Percentiles rank a stretch among this genome's conserved stretches.
Evolutionary conservation across 2,797 vertebrate genomes (phyloP).

Genomic region (Leptodactylus fallax): DNA sequence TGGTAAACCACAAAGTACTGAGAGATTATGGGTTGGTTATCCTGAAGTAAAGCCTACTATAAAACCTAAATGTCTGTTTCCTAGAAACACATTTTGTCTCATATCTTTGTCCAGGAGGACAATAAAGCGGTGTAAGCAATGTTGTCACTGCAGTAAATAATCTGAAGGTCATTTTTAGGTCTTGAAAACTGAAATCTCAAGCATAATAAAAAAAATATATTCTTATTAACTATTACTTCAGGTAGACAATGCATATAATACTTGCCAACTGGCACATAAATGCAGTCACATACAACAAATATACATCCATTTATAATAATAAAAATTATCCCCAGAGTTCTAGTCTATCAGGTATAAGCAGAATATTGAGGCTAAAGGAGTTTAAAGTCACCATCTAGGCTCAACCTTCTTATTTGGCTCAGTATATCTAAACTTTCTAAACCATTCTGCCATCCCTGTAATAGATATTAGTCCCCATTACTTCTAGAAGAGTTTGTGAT

Average conservation of each 20-base stretch:
- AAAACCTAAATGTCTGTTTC: slow-evolving; percentile 27
- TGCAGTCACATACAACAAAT: no score
- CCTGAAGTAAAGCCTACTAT: not conserved
- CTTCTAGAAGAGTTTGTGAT: no score
- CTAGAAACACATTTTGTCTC: slow-evolving; percentile 6
- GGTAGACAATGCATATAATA: not conserved
- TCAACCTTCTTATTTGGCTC: no score
- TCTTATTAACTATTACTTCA: no score
- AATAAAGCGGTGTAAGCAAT: not conserved
- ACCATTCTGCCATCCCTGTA: no score
- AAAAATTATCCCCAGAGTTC: not conserved
- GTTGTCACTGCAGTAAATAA: not conserved
- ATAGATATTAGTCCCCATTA: no score
- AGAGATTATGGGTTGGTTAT: slow-evolving; percentile 2
- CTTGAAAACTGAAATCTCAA: not conserved
- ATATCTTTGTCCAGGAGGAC: not conserved
- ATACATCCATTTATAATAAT: not conserved
- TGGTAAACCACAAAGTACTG: slow-evolving; percentile 6
- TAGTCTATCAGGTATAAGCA: not conserved
- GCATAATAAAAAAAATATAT: no score
- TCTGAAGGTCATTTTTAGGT: slow-evolving; percentile 25
- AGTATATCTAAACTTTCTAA: no score
- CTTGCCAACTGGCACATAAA: not conserved
- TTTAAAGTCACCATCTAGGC: no score
- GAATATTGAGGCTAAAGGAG: not conserved